A percentile compares a stretch with the other conserved stretches of the same genome.
These are phyloP conservation scores for Bicyclus anynana DNA, from an alignment of 1,140 invertebrate genomes.

Conservation along the genomic window DNA sequence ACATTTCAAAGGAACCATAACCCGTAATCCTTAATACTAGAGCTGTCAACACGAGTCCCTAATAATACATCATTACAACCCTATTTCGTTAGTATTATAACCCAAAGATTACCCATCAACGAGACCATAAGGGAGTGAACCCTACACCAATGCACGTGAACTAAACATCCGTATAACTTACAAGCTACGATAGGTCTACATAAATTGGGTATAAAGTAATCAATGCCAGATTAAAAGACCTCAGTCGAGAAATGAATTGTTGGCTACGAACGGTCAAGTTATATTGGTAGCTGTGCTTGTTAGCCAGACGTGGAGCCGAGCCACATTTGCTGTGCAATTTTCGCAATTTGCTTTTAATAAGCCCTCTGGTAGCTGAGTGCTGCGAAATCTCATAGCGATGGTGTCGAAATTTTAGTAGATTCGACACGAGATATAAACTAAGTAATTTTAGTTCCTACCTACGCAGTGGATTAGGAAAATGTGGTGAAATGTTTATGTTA, in stretches of 20 bases:
- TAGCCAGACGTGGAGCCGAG: slow-evolving; percentile 49
- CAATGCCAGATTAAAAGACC: slow-evolving; percentile 27
- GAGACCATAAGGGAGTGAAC: slow-evolving; percentile 40
- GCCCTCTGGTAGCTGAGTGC: slow-evolving; percentile 56
- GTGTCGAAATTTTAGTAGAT: slow-evolving; percentile 29
- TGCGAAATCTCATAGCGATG: slow-evolving; percentile 53
- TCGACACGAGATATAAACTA: slow-evolving; percentile 19
- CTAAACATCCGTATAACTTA: slow-evolving; percentile 11
- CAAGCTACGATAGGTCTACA: slow-evolving; percentile 28
- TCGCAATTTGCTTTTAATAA: slow-evolving; percentile 75
- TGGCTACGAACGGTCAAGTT: slow-evolving; percentile 33
- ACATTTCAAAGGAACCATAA: slow-evolving; percentile 23
- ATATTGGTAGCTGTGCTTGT: slow-evolving; percentile 44
- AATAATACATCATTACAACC: slow-evolving; percentile 66
- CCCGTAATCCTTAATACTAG: slow-evolving; percentile 41
- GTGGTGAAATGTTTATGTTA: no score
- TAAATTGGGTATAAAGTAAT: slow-evolving; percentile 35
- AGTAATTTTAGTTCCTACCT: background rate
- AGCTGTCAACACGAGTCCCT: slow-evolving; percentile 54
- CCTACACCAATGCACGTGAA: slow-evolving; percentile 30
- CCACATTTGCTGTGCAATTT: slow-evolving; percentile 73
- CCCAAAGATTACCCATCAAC: slow-evolving; percentile 69
- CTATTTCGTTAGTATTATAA: slow-evolving; percentile 61
- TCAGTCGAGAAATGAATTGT: slow-evolving; percentile 5
- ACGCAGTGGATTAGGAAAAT: slow-evolving; percentile 22